phyloP scores from a whole-genome alignment of 2,888 invertebrate species.

The Lycaena phlaeas region DNA sequence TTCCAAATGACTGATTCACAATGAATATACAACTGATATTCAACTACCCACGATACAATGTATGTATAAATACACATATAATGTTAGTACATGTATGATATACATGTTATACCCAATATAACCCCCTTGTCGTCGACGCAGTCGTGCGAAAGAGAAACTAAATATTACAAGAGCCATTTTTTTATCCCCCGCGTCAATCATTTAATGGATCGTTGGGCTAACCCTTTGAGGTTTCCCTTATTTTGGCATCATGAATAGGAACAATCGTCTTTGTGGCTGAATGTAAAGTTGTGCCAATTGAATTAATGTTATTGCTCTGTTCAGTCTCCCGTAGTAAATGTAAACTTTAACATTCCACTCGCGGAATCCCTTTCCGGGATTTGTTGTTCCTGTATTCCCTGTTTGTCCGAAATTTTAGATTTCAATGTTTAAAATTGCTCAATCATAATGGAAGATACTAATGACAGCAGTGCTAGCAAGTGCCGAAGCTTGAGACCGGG shows the following conservation, averaged over 20 bases:
- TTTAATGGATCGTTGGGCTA: constrained; percentile 38
- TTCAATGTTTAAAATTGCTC: not conserved
- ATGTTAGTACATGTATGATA: no score
- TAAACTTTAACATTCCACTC: constrained; percentile 51
- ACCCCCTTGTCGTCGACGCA: no score
- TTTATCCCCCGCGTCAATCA: constrained; percentile 32
- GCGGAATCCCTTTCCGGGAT: constrained; percentile 33
- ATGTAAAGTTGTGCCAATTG: constrained; percentile 61
- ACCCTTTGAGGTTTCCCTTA: constrained; percentile 51
- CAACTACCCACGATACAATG: no score
- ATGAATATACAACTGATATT: no score
- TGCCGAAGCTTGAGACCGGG: no score
- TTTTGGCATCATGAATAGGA: constrained; percentile 47
- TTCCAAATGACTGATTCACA: no score
- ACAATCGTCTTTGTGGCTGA: constrained; percentile 56
- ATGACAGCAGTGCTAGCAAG: no score
- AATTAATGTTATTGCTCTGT: constrained; percentile 68
- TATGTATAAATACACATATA: no score
- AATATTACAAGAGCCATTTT: not conserved
- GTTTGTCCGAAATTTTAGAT: constrained; percentile 13
- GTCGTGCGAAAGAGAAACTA: no score
- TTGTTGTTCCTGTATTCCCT: constrained; percentile 33
- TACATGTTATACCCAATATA: no score
- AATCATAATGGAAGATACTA: no score
- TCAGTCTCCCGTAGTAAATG: constrained; percentile 52